Conservation (phyloP, 2,113 vertebrate genomes). For the Sitta europaea region DNA sequence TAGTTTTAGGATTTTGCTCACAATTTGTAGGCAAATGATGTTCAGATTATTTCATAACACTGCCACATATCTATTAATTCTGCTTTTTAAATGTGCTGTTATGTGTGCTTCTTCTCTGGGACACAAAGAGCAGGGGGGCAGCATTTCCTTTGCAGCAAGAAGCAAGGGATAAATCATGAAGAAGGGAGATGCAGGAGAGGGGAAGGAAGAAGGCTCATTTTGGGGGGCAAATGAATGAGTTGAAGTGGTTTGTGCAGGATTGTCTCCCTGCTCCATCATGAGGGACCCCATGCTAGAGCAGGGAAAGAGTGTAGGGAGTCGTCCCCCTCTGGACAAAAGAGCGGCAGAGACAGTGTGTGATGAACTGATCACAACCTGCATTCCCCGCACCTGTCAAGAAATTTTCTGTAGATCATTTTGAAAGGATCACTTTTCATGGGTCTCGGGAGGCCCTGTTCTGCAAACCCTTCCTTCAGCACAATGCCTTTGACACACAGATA, state of each 20-base stretch:
- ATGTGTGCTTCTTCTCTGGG: not conserved
- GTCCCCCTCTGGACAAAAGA: not conserved
- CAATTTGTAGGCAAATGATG: not conserved
- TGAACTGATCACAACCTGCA: not conserved
- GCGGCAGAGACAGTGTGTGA: fast-evolving
- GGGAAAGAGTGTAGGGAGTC: not conserved
- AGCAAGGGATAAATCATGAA: not conserved
- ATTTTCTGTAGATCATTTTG: not conserved
- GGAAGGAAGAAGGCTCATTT: not conserved
- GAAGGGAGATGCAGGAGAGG: not conserved
- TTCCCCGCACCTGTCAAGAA: fast-evolving
- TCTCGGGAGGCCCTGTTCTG: not conserved
- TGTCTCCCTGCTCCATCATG: not conserved
- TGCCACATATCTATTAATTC: not conserved
- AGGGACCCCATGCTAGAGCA: not conserved
- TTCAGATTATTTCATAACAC: not conserved
- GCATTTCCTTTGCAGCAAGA: not conserved
- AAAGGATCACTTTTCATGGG: not conserved
- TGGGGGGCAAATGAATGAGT: not conserved
- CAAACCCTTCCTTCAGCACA: not conserved
- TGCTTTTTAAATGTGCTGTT: not conserved
- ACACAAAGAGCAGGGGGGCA: not conserved
- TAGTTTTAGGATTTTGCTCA: not conserved
- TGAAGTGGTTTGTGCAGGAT: not conserved
- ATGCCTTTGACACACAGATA: not conserved